Evolutionary conservation across 1,140 invertebrate genomes (phyloP), one percentile per base, ranked within the genome.

Genomic region (Drosophila rufa): DNA sequence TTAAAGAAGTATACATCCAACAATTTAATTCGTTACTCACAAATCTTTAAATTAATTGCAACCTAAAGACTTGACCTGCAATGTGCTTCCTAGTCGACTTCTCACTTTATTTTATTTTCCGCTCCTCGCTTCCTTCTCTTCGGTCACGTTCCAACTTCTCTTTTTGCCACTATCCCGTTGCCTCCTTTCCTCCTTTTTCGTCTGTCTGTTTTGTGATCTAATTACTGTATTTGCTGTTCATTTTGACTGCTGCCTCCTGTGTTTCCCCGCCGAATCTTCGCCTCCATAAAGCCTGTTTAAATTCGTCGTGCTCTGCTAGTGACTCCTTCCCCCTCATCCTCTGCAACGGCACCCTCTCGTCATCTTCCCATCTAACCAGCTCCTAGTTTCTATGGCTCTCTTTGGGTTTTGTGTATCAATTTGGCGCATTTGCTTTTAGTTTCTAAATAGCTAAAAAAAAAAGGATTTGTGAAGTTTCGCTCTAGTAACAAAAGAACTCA

Each of bases 141-240:
- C 76, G 61, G 75, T 86, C 75, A 71, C 61, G 80, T 79, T 85
- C 42, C 79, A 62, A 56, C 79, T 66, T 66, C 56, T 79, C 57
- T 57, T 68, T 61, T 61, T 47, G 74, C 47, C 73, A 58, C 70
- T 75, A 27, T 27, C 69, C 51, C 56, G 30, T n/a, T 25, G 6
- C 33, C 73, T 51, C 59, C 61, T n/a, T 25, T 19, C 14, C 55
- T 4, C 55, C 43, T 22, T 60, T 27, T 75, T 78, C 17, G 58
- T 48, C 67, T 76, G 73, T 82, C 69, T 77, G 81, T 74, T 83
- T 82, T 87, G 83, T 87, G 83, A 87, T 87, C 83, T 87, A 87
- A 87, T 87, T 87, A 87, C 82, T 87, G 84, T 89, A 89, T 89
- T 89, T 89, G 83, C 84, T 87, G 84, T 87, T 85, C 77, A 86